Conservation (phyloP, 2,113 vertebrate species). For the Rhodinocichla rosea region DNA sequence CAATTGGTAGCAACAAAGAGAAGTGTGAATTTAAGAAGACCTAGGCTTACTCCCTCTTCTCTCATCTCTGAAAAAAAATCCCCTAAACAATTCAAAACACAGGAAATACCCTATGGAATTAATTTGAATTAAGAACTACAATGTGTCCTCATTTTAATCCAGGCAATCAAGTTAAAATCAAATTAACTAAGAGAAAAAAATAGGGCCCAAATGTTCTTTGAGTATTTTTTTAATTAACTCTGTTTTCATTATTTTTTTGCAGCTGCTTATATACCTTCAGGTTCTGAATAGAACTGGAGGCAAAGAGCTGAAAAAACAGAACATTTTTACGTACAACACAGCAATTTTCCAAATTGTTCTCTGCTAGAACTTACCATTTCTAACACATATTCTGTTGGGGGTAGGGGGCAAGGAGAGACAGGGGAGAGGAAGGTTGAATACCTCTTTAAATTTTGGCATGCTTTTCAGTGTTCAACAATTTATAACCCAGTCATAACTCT, state of each 20-base stretch:
- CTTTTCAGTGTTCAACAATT: not conserved
- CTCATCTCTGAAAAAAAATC: not conserved
- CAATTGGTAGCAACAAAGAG: not conserved
- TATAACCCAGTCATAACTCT: not conserved
- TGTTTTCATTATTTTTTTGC: not conserved
- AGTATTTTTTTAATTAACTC: slow-evolving; percentile 18
- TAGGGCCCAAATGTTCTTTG: not conserved
- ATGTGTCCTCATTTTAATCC: not conserved
- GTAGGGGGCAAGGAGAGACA: not conserved
- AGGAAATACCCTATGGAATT: not conserved
- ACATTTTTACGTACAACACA: not conserved
- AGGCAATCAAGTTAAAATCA: slow-evolving; percentile 19
- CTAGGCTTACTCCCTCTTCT: not conserved
- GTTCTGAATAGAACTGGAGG: not conserved
- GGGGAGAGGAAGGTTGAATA: not conserved
- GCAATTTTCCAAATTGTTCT: fast-evolving
- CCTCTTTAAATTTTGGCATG: not conserved
- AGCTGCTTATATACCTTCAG: slow-evolving; percentile 19
- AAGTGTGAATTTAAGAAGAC: not conserved
- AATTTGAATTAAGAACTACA: not conserved
- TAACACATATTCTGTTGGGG: not conserved
- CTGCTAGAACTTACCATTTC: not conserved
- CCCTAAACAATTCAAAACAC: not conserved
- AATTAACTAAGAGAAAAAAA: slow-evolving; percentile 21
- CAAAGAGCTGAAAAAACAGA: not conserved